phyloP scores from a whole-genome alignment of 2,888 invertebrate genomes.

The Drosophila rellima region DNA sequence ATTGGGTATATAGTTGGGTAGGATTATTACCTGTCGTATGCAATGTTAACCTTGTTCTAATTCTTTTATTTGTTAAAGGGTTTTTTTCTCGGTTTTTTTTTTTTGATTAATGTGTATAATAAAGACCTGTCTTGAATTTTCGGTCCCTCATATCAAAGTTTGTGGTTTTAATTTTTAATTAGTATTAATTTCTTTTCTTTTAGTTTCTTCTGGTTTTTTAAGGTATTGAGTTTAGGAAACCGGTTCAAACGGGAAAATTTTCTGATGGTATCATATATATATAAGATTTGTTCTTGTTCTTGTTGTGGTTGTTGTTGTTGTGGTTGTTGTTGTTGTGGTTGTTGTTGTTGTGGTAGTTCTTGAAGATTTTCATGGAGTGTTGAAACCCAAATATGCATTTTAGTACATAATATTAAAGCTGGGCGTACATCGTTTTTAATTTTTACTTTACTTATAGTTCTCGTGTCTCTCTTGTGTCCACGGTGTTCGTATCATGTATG shows the following conservation, averaged over 20 bases:
- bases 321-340: no score
- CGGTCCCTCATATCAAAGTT: constrained; percentile 82
- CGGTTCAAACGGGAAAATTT: constrained; percentile 70
- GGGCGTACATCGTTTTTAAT: constrained; percentile 50
- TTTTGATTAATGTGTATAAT: constrained; percentile 64
- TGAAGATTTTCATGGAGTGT: constrained; percentile 50
- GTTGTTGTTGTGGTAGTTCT: constrained; percentile 6
- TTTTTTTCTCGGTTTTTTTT: not conserved
- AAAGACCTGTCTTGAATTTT: constrained; percentile 76
- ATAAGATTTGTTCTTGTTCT: constrained; percentile 31
- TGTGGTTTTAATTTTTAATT: constrained; percentile 16
- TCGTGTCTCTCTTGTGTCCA: constrained; percentile 32
- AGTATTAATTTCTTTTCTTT: constrained; percentile 18
- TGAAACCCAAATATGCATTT: constrained; percentile 76
- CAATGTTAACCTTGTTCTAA: constrained; percentile 17
- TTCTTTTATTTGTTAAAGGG: constrained; percentile 12
- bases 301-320: constrained; percentile 15
- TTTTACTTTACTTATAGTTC: not conserved
- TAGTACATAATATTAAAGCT: constrained; percentile 73
- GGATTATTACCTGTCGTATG: constrained; percentile 2
- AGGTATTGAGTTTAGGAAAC: constrained; percentile 70
- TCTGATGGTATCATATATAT: constrained; percentile 22
- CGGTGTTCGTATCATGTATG: constrained; percentile 23
- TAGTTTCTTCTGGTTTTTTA: constrained; percentile 17
- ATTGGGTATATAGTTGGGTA: constrained; percentile 4